These are phyloP conservation scores for Plebejus anna DNA, from an alignment of 2,888 invertebrate genomes.

Conservation along the genomic window DNA sequence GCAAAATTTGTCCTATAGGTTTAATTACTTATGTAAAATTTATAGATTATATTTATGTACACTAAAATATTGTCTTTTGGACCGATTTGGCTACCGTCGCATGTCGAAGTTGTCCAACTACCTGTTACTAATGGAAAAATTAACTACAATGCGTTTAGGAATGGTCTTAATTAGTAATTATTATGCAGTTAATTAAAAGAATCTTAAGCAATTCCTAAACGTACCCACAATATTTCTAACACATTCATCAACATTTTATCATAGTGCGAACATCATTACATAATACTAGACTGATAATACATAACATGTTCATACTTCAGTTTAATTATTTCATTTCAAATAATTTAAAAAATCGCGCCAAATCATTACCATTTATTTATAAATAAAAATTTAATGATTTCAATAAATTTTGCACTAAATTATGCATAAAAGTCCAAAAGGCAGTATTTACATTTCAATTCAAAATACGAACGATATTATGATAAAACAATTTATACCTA, in stretches of 20 bases:
- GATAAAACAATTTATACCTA: not conserved
- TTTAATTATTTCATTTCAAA: not conserved
- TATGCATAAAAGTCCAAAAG: slow-evolving; percentile 39
- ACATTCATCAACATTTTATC: slow-evolving; percentile 26
- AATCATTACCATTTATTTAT: not conserved
- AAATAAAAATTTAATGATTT: not conserved
- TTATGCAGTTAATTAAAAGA: not conserved
- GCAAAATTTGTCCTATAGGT: slow-evolving; percentile 57
- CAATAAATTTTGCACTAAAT: not conserved
- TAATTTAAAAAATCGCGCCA: not conserved
- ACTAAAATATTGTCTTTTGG: slow-evolving; percentile 69
- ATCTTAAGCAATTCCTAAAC: not conserved
- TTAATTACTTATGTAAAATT: slow-evolving; percentile 24
- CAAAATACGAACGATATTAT: not conserved
- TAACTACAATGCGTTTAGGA: not conserved
- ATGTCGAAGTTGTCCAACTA: slow-evolving; percentile 48
- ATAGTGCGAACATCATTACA: not conserved
- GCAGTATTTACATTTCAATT: slow-evolving; percentile 40
- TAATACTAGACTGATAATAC: not conserved
- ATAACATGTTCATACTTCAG: not conserved
- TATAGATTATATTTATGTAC: slow-evolving; percentile 24
- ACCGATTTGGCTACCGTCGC: slow-evolving; percentile 70
- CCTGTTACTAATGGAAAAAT: slow-evolving; percentile 23
- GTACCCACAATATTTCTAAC: slow-evolving; percentile 21
- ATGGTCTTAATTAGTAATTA: not conserved